phyloP scores from a whole-genome alignment of 2,888 invertebrate genomes.

The Ditula angustiorana region DNA sequence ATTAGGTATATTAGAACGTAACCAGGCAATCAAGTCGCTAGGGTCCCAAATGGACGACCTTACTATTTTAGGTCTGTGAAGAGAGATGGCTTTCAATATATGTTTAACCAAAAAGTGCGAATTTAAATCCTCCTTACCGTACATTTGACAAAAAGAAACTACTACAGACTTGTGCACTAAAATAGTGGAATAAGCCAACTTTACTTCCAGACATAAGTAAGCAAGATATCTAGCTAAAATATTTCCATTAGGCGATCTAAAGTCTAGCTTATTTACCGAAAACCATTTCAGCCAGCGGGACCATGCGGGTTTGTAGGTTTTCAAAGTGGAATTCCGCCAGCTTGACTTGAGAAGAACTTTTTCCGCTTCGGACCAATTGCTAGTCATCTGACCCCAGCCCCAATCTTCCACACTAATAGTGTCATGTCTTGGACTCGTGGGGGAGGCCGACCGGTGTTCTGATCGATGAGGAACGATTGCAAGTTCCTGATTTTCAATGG shows the following conservation, averaged over 20 bases:
- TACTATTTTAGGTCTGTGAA: constrained; percentile 20
- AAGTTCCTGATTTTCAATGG: constrained; percentile 26
- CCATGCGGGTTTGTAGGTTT: neutral
- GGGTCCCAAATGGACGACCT: neutral
- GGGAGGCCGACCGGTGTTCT: neutral
- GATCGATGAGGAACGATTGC: neutral
- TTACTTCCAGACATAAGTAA: constrained; percentile 3
- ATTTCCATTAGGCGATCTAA: constrained; percentile 12
- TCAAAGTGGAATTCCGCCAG: constrained; percentile 1
- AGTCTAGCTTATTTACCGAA: neutral
- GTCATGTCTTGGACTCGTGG: neutral
- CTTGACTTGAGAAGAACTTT: neutral
- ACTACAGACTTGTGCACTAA: constrained; percentile 38
- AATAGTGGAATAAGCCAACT: constrained; percentile 30
- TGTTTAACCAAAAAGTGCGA: constrained; percentile 19
- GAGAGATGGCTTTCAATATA: constrained; percentile 33
- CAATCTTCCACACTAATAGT: constrained; percentile 3
- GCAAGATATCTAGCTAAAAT: constrained; percentile 34
- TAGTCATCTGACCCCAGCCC: neutral
- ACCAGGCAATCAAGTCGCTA: too few relatives aligned
- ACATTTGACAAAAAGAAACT: too few relatives aligned
- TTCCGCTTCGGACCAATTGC: neutral
- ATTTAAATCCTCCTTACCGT: neutral
- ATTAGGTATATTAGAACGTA: too few relatives aligned
- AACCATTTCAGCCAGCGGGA: neutral